A percentile compares a stretch with the other conserved stretches of the same genome.
Evolutionary conservation across 1,140 invertebrate species (phyloP).

Genomic region (Orchesella cincta): DNA sequence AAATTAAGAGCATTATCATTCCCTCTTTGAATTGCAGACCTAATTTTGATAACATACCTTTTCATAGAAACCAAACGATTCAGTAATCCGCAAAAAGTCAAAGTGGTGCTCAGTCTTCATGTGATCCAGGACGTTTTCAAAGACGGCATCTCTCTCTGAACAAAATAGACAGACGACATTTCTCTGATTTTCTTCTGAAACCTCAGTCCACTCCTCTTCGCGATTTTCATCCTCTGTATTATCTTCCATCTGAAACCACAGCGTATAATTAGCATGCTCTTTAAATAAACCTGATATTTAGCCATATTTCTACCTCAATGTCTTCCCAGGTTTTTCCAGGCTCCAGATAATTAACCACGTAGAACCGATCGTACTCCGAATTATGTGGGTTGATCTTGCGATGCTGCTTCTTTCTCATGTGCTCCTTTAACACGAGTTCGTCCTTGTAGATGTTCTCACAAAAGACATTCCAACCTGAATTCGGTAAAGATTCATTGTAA

Average conservation of each 20-base stretch:
- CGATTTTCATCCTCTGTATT: constrained; percentile 41
- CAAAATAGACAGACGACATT: constrained; percentile 75
- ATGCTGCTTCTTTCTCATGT: constrained; percentile 93
- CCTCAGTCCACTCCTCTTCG: constrained; percentile 71
- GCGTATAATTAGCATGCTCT: no score
- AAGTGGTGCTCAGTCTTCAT: constrained; percentile 70
- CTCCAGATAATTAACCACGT: constrained; percentile 82
- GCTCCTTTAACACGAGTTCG: constrained; percentile 79
- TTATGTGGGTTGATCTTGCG: constrained; percentile 85
- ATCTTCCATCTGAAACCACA: constrained; percentile 44
- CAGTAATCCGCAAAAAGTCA: constrained; percentile 62
- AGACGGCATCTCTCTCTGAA: constrained; percentile 62
- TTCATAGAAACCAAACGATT: constrained; percentile 75
- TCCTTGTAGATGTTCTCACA: constrained; percentile 87
- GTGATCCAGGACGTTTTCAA: constrained; percentile 66
- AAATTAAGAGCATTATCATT: no score
- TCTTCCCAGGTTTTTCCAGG: constrained; percentile 56
- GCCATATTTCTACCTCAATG: constrained; percentile 53
- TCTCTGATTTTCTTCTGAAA: constrained; percentile 57
- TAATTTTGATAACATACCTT: constrained; percentile 65
- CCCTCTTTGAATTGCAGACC: no score
- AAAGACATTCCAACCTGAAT: constrained; percentile 72
- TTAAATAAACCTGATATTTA: no score
- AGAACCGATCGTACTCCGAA: constrained; percentile 82
- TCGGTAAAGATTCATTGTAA: no score